Evolutionary conservation across 2,113 vertebrate species (phyloP).

Genomic region (Aplodontia rufa): DNA sequence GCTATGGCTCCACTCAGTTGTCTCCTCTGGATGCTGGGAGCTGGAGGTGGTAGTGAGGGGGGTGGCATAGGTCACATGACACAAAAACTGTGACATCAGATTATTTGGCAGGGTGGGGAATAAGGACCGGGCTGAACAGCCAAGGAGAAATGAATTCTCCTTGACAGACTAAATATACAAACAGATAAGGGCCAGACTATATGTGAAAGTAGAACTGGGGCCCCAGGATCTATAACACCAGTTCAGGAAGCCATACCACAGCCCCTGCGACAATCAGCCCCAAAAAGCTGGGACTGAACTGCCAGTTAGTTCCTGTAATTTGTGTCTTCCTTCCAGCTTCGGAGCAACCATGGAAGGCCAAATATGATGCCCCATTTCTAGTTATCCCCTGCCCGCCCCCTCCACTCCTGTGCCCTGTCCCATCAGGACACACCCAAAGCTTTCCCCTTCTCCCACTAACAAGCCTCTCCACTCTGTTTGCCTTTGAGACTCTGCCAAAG

Average conservation of each 20-base stretch:
- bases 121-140: background rate
- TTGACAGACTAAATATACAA: background rate
- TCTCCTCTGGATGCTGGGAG: background rate
- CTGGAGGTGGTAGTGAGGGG: too few species aligned
- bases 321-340: background rate
- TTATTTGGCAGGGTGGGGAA: background rate
- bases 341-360: background rate
- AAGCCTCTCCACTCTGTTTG: background rate
- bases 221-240: background rate
- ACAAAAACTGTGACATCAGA: background rate
- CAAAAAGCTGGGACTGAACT: background rate
- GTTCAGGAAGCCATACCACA: background rate
- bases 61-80: background rate
- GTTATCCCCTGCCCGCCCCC: too few species aligned
- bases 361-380: background rate
- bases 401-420: too few species aligned
- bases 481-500: background rate
- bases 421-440: background rate
- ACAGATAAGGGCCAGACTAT: background rate
- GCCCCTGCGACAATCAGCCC: background rate
- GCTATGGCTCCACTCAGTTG: background rate
- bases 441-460: background rate
- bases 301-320: background rate
- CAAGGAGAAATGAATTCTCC: background rate
- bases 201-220: background rate